Percentiles rank a stretch among this genome's conserved stretches.
Evolutionary conservation across 1,140 invertebrate species (phyloP).

Genomic region (Drosophila paulistorum): DNA sequence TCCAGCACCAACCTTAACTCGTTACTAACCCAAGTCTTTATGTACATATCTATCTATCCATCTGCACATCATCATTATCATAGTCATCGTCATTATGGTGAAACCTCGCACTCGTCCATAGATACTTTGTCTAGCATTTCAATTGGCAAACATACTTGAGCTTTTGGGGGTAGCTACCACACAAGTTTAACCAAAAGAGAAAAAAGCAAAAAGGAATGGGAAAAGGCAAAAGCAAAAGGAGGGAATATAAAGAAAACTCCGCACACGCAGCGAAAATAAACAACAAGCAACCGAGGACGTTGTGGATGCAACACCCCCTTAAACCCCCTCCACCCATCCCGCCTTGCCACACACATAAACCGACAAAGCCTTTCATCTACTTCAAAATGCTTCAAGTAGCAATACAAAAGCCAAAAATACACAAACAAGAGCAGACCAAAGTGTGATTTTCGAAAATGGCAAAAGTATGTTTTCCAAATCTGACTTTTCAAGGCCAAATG

Average conservation of each 20-base stretch:
- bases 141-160: constrained; percentile 78
- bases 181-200: constrained; percentile 31
- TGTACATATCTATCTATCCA: constrained; percentile 23
- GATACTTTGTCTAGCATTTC: constrained; percentile 82
- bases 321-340: not conserved
- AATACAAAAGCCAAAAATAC: constrained; percentile 58
- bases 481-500: constrained; percentile 75
- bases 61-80: constrained; percentile 50
- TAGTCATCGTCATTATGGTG: constrained; percentile 34
- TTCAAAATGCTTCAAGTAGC: constrained; percentile 69
- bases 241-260: constrained; percentile 41
- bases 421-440: constrained; percentile 58
- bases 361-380: constrained; percentile 76
- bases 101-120: constrained; percentile 36
- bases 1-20: not conserved
- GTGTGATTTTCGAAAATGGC: constrained; percentile 81
- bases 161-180: constrained; percentile 50
- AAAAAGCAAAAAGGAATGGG: not conserved
- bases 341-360: constrained; percentile 29
- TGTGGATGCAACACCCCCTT: constrained; percentile 2
- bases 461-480: constrained; percentile 80
- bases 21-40: constrained; percentile 9
- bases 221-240: constrained; percentile 21
- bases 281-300: constrained; percentile 40
- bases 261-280: constrained; percentile 75